Percentiles rank a stretch among this genome's conserved stretches.
These are phyloP conservation scores for Cephalopterus ornatus DNA, from an alignment of 2,113 vertebrate genomes.

Conservation along the genomic window DNA sequence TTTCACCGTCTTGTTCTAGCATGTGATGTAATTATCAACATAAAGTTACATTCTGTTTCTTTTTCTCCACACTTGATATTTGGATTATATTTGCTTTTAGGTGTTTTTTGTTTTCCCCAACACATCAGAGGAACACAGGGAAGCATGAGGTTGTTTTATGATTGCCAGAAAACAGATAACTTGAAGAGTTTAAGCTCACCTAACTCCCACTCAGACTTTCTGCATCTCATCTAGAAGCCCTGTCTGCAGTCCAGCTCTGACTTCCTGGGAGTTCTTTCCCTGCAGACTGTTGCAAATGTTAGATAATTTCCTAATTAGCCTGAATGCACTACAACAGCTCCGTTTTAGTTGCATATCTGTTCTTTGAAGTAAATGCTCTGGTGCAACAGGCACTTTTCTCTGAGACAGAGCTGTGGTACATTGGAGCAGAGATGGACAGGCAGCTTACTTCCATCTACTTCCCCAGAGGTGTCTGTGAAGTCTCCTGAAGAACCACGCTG, in stretches of 20 bases:
- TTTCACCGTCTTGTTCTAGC: not conserved
- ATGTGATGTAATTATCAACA: not conserved
- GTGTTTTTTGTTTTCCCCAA: not conserved
- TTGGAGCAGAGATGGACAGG: not conserved
- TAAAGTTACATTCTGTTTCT: not conserved
- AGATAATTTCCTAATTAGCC: not conserved
- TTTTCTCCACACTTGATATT: not conserved
- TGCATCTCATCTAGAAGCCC: not conserved
- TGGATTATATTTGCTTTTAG: not conserved
- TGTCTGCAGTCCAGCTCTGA: not conserved
- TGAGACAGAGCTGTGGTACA: not conserved
- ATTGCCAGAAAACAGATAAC: not conserved
- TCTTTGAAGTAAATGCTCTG: not conserved
- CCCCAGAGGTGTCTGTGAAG: not conserved
- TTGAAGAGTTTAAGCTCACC: not conserved
- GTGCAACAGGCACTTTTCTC: not conserved
- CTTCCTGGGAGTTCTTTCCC: not conserved
- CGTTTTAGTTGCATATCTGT: fast-evolving
- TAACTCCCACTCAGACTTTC: not conserved
- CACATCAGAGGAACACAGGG: not conserved
- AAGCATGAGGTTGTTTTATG: not conserved
- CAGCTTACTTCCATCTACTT: not conserved
- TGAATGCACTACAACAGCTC: not conserved
- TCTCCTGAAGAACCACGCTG: not conserved
- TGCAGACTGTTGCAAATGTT: not conserved